Evolutionary conservation across 2,888 invertebrate species (phyloP).

Genomic region (Trissoscelio sp.): DNA sequence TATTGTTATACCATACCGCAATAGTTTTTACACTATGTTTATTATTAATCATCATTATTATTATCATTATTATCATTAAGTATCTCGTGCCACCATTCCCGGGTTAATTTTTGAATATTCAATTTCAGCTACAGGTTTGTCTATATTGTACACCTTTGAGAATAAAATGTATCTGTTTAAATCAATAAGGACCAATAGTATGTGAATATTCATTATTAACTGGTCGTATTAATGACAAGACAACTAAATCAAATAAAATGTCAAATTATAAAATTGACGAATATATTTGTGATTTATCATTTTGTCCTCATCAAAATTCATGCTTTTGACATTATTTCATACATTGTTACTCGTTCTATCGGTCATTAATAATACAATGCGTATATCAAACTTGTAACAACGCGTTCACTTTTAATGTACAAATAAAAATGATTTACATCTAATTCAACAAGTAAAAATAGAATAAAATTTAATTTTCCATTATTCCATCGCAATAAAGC

Average conservation of each 20-base stretch:
- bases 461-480: constrained; percentile 15
- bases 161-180: constrained; percentile 22
- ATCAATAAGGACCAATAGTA: constrained; percentile 18
- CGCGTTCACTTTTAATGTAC: constrained; percentile 1
- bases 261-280: constrained; percentile 41
- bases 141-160: constrained; percentile 43
- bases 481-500: constrained; percentile 21
- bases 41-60: constrained; percentile 1
- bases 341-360: constrained; percentile 20
- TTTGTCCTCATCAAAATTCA: constrained; percentile 20
- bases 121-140: constrained; percentile 31
- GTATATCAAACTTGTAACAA: constrained; percentile 9
- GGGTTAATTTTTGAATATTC: constrained; percentile 47
- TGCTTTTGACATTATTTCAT: constrained; percentile 22
- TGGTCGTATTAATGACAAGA: constrained; percentile 1
- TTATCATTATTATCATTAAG: not conserved
- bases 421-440: constrained; percentile 41
- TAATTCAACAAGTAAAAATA: constrained; percentile 51
- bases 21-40: constrained; percentile 10
- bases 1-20: not conserved
- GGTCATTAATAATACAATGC: constrained; percentile 9
- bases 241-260: constrained; percentile 4
- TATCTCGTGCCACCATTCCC: constrained; percentile 37
- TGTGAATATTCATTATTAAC: constrained; percentile 2
- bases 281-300: constrained; percentile 37